phyloP scores from a whole-genome alignment of 2,888 invertebrate species.

The Microchrysa polita region DNA sequence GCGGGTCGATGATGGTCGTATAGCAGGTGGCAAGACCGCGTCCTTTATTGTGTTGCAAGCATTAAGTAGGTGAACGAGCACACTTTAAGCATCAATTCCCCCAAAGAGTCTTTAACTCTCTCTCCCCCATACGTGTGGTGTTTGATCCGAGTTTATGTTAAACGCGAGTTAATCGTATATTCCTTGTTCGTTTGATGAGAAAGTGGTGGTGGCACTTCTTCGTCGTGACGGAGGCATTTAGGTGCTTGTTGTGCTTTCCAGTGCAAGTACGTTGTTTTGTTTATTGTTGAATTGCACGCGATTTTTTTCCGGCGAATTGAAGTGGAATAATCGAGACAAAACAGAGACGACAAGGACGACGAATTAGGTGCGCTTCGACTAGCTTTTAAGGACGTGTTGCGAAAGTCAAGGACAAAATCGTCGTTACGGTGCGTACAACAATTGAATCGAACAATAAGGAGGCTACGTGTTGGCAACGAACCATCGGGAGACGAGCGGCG shows the following conservation, averaged over 20 bases:
- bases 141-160: constrained; percentile 1
- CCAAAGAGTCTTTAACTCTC: neutral
- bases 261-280: constrained; percentile 22
- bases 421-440: constrained; percentile 16
- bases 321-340: constrained; percentile 13
- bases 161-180: neutral
- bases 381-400: constrained; percentile 7
- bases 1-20: too few relatives aligned
- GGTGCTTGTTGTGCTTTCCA: constrained; percentile 2
- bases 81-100: constrained; percentile 27
- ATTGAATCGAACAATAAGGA: constrained; percentile 20
- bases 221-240: neutral
- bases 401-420: constrained; percentile 42
- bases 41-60: constrained; percentile 5
- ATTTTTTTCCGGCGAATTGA: constrained; percentile 31
- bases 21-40: constrained; percentile 14
- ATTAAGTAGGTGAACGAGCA: constrained; percentile 35
- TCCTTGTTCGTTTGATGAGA: neutral
- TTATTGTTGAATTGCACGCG: constrained; percentile 35
- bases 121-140: constrained; percentile 14
- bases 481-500: constrained; percentile 57
- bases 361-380: neutral
- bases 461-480: constrained; percentile 63
- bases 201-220: too few relatives aligned
- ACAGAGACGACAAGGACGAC: neutral